A percentile compares a stretch with the other conserved stretches of the same genome.
phyloP scores from a whole-genome alignment of 2,888 invertebrate genomes.

The Pseudococcus longispinus region DNA sequence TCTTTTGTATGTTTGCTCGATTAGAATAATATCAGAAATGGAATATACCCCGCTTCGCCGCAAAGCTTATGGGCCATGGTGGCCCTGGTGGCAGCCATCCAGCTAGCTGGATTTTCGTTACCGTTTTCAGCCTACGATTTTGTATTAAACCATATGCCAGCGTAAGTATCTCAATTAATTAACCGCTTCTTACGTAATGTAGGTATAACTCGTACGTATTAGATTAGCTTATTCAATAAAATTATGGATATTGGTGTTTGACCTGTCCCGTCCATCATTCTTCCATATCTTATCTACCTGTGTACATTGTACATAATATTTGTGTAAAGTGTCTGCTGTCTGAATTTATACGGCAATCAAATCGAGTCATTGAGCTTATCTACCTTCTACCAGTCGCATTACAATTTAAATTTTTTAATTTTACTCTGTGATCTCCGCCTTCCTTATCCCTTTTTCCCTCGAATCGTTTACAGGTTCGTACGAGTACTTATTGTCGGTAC shows the following conservation, averaged over 20 bases:
- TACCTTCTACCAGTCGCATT: neutral
- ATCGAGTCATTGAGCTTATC: neutral
- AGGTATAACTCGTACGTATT: neutral
- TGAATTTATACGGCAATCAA: neutral
- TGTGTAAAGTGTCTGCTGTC: neutral
- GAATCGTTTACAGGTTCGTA: too few relatives aligned
- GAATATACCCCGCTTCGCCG: conserved; percentile 93
- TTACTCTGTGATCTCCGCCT: too few relatives aligned
- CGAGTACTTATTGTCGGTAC: too few relatives aligned
- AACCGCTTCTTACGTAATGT: neutral
- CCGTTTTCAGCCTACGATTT: conserved; percentile 72
- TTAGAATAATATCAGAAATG: conserved; percentile 94
- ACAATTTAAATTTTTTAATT: too few relatives aligned
- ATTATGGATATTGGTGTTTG: neutral
- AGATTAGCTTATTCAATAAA: neutral
- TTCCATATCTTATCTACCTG: neutral
- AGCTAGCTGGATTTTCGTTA: conserved; percentile 79
- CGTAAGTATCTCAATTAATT: conserved; percentile 58
- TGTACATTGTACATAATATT: too few relatives aligned
- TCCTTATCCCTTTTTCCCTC: too few relatives aligned
- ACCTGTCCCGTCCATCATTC: neutral
- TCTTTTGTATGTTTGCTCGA: conserved; percentile 58
- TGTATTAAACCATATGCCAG: conserved; percentile 59
- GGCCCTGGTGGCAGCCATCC: conserved; percentile 78
- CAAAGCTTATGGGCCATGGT: conserved; percentile 87